Base-by-base conservation (phyloP, 2,888 invertebrate species). In the Magallana nippona region DNA sequence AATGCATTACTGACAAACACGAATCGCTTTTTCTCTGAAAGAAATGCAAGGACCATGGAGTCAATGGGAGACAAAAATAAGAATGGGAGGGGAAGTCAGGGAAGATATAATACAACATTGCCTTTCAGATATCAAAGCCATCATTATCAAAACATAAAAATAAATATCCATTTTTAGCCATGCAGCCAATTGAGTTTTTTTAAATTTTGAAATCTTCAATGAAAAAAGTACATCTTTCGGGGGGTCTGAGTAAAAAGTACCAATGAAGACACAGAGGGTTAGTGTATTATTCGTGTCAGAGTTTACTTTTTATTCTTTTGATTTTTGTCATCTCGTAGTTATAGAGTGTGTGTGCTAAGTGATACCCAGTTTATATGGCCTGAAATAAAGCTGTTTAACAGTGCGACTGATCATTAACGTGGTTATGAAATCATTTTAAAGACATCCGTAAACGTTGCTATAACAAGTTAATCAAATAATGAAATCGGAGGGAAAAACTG, bases 61-160 rank as follows among this genome's bases (percentile, higher is more conserved):
- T 27, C 60, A 60, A 60, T 60, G 19, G 60, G 60, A n/a, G 13
- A 60, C n/a, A 60, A 60, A 58, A 60, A 60, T 60, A 60, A 60
- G 60, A 60, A 8, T 22, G 27, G 71, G 71, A 27, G 71, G 22
- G 71, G 71, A 71, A 71, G 27, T 71, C 19, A 19, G 27, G 32
- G 32, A 32, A 22, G 13, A 71, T 27, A 71, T 22, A 22, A 44
- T 44, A 44, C 44, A 22, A 71, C 32, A 32, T 27, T 27, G 15
- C 15, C 32, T 32, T 71, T 71, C 71, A 71, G 71, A 27, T 71
- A 71, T 71, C 27, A 71, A 71, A 71, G 71, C 27, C 22, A 22
- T 10, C 15, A 22, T 71, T 71, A 15, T 71, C 27, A 71, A 13
- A 71, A 32, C 32, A 32, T 15, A 71, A 27, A 13, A 60, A 71